Base-by-base conservation (phyloP, 2,888 invertebrate species). In the Drosophila austrosaltans region DNA sequence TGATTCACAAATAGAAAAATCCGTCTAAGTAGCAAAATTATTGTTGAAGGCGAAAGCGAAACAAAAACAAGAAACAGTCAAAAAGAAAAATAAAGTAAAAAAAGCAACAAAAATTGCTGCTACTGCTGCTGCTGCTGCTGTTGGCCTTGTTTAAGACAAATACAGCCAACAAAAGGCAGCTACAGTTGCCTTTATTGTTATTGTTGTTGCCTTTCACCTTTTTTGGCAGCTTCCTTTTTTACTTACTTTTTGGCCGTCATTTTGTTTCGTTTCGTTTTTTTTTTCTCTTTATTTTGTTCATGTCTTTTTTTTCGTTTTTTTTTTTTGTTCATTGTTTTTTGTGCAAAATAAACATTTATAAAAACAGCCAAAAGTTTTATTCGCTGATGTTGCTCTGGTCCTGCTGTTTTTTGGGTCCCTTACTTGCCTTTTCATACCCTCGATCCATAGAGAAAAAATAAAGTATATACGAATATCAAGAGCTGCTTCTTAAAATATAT, bases 331-430 rank as follows among this genome's bases (percentile, higher is more conserved):
- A 44, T 39, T 57, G 61, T 61, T 54, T 61, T 73, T 80, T 75
- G 65, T 78, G 88, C 81, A 81, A 76, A 81, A 88, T 82, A 84
- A 84, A 84, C 88, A 88, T 88, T 84, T 86, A 86, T 78, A 82
- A 85, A 84, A 76, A 84, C 76, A 80, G 75, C 73, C 72, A 69
- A 83, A 84, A 88, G 73, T 88, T 84, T 80, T 77, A 75, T 88
- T 83, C 75, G 75, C 75, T 68, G 75, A 67, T 79, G 82, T 80
- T 79, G 79, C 76, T 74, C 73, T 79, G 79, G 72, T 74, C 73
- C 66, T 62, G 68, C 83, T 74, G 65, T 73, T 75, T 71, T 74
- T 75, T 48, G 7, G 44, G 44, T 20, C 22, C 44, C 44, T 22
- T 48, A 7, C 44, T 44, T 48, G 44, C 44, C 44, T 48, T 48